Evolutionary conservation across 2,888 invertebrate genomes (phyloP).

Genomic region (Drosophila paucipuncta): DNA sequence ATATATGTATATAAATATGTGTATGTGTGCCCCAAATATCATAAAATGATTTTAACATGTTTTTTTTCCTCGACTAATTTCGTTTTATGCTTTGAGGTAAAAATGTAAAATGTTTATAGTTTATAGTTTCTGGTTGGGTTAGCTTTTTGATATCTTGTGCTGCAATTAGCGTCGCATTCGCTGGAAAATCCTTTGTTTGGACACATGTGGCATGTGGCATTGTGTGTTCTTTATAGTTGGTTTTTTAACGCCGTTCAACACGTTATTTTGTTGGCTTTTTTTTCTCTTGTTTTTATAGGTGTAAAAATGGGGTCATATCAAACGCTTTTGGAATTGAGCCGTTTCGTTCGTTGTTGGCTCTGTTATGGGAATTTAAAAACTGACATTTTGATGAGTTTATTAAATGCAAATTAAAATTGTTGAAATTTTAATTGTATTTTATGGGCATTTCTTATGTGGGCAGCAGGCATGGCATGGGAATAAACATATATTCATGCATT

Average conservation of each 20-base stretch:
- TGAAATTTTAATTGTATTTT: constrained; percentile 74
- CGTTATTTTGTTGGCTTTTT: constrained; percentile 41
- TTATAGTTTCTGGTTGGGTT: constrained; percentile 50
- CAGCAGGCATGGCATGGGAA: constrained; percentile 21
- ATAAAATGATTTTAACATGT: constrained; percentile 69
- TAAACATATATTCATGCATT: constrained; percentile 8
- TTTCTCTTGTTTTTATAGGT: constrained; percentile 61
- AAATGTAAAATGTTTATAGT: constrained; percentile 62
- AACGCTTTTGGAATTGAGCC: constrained; percentile 66
- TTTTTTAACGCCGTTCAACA: constrained; percentile 49
- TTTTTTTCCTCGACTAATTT: constrained; percentile 73
- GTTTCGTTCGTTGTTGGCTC: constrained; percentile 11
- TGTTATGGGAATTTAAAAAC: constrained; percentile 59
- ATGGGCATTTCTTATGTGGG: constrained; percentile 63
- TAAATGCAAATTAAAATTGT: constrained; percentile 78
- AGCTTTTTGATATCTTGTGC: constrained; percentile 40
- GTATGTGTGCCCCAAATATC: constrained; percentile 49
- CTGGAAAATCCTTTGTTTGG: constrained; percentile 76
- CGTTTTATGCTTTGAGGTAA: constrained; percentile 52
- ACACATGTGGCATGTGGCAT: constrained; percentile 67
- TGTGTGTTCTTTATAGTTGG: constrained; percentile 29
- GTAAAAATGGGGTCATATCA: constrained; percentile 76
- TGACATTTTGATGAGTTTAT: constrained; percentile 70
- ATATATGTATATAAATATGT: constrained; percentile 3
- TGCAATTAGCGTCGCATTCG: constrained; percentile 70